Evolutionary conservation across 2,797 vertebrate species (phyloP), one percentile per base, ranked within the genome.

Genomic region (Spatula versicolor): DNA sequence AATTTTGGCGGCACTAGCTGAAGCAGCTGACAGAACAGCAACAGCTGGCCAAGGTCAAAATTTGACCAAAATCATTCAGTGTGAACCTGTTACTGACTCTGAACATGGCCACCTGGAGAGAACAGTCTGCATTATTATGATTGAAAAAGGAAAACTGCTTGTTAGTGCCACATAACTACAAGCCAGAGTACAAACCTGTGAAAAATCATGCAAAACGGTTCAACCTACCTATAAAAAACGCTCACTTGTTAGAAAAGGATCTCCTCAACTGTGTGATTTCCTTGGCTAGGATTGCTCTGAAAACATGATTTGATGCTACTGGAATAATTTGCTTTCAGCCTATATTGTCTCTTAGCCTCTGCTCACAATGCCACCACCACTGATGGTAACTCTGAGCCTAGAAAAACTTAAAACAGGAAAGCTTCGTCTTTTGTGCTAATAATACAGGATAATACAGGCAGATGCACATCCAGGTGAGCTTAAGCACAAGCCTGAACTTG

Each of bases 91-190:
- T 85, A 56, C 72, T 86, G 58, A 52, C 41, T n/a, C 52, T 13
- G 69, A 79, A 62, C 7, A 13, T 0, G 1, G 54, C 18, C 76
- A 72, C 58, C 39, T 50, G 62, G 46, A 90, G 43, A 79, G n/a
- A 90, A 18, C 55, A 58, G 26, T 28, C 62, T 79, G 58, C 37
- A 11, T 8, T 54, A 35, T 17, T 1, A 45, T 33, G 30, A 26
- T 31, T 79, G 46, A 55, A 11, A 83, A 56, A 71, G 31, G 8
- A 35, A 46, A 60, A 78, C 13, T 5, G 7, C 17, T 69, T 25
- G 11, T 13, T 5, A 66, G 18, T 0, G 18, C 50, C 28, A 21
- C 1, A 0, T 4, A 75, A 37, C 28, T 43, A 62, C 31, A 46
- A 58, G 85, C 33, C 18, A 66, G 31, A 86, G 31, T 41, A 71